Percentiles rank a stretch among this genome's conserved stretches.
Conservation (phyloP, 2,113 vertebrate species). For the Psilopogon haemacephalus region DNA sequence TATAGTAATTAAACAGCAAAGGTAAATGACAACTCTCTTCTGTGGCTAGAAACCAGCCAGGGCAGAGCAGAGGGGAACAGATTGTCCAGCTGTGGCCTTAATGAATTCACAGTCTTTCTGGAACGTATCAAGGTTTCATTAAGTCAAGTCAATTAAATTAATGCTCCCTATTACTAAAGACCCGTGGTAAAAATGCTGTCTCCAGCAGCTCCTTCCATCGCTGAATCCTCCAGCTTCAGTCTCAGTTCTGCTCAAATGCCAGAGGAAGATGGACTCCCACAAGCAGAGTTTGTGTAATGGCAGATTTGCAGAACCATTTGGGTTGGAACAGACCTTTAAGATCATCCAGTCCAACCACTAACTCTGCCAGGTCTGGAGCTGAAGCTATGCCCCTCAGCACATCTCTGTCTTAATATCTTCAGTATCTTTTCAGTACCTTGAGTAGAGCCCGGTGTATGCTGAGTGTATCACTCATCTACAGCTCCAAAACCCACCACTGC, state of each 20-base stretch:
- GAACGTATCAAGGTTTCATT: conserved; percentile 42
- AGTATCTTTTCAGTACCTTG: no score
- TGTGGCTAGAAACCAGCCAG: not conserved
- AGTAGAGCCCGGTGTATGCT: accelerated
- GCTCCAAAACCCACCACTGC: no score
- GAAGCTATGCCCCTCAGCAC: no score
- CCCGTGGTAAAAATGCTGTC: not conserved
- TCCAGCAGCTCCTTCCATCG: not conserved
- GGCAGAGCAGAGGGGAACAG: not conserved
- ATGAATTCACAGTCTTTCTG: conserved; percentile 64
- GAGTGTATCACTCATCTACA: no score
- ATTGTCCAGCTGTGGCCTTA: conserved; percentile 32
- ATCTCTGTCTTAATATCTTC: no score
- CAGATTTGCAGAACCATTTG: no score
- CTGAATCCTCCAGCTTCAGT: not conserved
- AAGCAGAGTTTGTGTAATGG: no score
- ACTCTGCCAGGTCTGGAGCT: no score
- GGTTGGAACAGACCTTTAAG: no score
- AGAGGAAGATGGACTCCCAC: not conserved
- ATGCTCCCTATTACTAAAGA: not conserved
- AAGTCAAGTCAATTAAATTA: conserved; percentile 38
- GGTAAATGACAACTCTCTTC: conserved; percentile 25
- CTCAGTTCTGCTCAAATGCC: not conserved
- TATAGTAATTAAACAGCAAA: conserved; percentile 35
- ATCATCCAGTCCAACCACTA: no score